A percentile compares a stretch with the other conserved stretches of the same genome.
phyloP scores from a whole-genome alignment of 2,888 invertebrate species.

The Notodonta ziczac region DNA sequence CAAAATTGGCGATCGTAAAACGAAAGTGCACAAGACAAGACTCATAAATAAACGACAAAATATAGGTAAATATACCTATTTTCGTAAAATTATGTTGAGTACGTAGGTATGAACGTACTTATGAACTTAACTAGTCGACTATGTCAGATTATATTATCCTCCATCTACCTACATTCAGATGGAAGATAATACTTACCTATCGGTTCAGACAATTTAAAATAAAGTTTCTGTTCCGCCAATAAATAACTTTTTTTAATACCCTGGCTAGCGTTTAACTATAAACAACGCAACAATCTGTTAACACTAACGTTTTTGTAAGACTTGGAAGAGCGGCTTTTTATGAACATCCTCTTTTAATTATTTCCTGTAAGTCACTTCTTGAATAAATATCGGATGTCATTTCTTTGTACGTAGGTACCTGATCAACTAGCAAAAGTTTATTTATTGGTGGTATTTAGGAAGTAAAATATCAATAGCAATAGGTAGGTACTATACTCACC shows the following conservation, averaged over 20 bases:
- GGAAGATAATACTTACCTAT: no score
- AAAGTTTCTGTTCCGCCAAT: neutral
- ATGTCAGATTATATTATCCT: no score
- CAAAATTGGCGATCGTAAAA: slow-evolving; percentile 28
- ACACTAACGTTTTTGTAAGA: neutral
- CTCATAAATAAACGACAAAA: neutral
- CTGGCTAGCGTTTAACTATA: neutral
- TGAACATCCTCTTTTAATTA: slow-evolving; percentile 6
- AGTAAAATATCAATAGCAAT: no score
- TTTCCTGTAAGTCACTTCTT: neutral
- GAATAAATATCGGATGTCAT: slow-evolving; percentile 1
- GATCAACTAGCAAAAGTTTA: no score
- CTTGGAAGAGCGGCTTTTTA: neutral
- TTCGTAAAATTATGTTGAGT: no score
- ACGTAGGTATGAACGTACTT: no score
- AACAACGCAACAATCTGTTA: neutral
- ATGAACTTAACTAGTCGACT: no score
- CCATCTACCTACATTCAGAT: no score
- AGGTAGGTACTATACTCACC: no score
- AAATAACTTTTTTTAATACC: neutral
- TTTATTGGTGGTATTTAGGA: no score
- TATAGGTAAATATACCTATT: no score
- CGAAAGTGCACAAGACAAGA: neutral
- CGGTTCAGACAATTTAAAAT: neutral
- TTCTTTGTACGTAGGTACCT: neutral